Percentiles rank a stretch among this genome's conserved stretches.
These are phyloP conservation scores for Bacillus rossius DNA, from an alignment of 1,140 invertebrate species.

Conservation along the genomic window DNA sequence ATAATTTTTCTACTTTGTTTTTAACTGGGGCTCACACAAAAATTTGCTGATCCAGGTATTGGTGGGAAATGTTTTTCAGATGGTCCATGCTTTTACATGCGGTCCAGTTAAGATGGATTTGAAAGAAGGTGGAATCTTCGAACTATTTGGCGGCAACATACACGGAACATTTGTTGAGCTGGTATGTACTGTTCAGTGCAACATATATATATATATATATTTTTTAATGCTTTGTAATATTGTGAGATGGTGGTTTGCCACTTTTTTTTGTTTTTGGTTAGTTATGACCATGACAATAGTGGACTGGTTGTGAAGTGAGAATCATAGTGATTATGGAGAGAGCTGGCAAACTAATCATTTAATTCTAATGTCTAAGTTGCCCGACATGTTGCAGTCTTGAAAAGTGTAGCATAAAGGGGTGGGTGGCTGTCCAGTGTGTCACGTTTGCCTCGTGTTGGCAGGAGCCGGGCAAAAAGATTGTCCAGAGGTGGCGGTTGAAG, in stretches of 20 bases:
- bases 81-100: slow-evolving; percentile 88
- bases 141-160: slow-evolving; percentile 89
- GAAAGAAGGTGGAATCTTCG: slow-evolving; percentile 80
- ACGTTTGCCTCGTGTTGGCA: too few relatives aligned
- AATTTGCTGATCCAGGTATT: too few relatives aligned
- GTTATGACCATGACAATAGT: background rate
- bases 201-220: too few relatives aligned
- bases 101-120: slow-evolving; percentile 71
- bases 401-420: background rate
- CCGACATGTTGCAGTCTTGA: background rate
- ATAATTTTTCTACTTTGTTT: too few relatives aligned
- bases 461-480: slow-evolving; percentile 76
- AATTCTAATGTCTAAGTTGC: background rate
- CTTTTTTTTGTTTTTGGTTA: background rate
- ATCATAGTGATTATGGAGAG: too few relatives aligned
- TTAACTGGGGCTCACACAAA: too few relatives aligned
- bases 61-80: slow-evolving; percentile 50
- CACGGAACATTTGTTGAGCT: slow-evolving; percentile 83
- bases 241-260: slow-evolving; percentile 9
- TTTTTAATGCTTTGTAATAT: too few relatives aligned
- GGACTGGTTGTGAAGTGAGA: background rate
- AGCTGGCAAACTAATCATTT: background rate
- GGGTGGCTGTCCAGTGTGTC: too few relatives aligned
- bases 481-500: slow-evolving; percentile 92
- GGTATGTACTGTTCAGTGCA: slow-evolving; percentile 36